phyloP scores from a whole-genome alignment of 1,140 invertebrate species.

The Cryptotermes secundus region DNA sequence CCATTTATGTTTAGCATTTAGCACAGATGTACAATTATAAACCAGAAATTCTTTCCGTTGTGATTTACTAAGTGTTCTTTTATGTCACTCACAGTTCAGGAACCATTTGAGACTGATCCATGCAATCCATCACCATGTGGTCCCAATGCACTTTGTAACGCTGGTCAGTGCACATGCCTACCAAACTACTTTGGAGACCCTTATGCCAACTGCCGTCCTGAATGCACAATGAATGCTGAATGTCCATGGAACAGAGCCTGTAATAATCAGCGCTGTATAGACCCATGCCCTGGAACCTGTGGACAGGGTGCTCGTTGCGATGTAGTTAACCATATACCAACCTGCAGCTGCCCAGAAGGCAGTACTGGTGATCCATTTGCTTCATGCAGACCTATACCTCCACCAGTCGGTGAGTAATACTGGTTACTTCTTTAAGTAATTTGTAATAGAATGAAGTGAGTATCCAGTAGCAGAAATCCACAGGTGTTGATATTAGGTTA shows the following conservation, averaged over 20 bases:
- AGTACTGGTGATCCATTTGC: slow-evolving; percentile 79
- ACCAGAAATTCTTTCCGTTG: no score
- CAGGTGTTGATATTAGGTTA: no score
- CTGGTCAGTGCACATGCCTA: slow-evolving; percentile 72
- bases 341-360: slow-evolving; percentile 65
- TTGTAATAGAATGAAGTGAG: no score
- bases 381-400: slow-evolving; percentile 54
- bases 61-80: not conserved
- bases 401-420: not conserved
- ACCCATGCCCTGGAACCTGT: slow-evolving; percentile 77
- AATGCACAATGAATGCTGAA: slow-evolving; percentile 82
- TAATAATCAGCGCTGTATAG: slow-evolving; percentile 68
- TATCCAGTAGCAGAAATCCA: no score
- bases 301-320: slow-evolving; percentile 71
- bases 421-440: no score
- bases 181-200: slow-evolving; percentile 75
- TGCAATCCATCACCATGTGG: slow-evolving; percentile 80
- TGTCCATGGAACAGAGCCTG: slow-evolving; percentile 74
- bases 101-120: slow-evolving; percentile 50
- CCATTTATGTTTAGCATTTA: no score
- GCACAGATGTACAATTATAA: no score
- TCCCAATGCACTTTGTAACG: slow-evolving; percentile 69
- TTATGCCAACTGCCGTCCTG: slow-evolving; percentile 66
- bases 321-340: slow-evolving; percentile 76
- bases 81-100: not conserved